A percentile compares a stretch with the other conserved stretches of the same genome.
Evolutionary conservation across 2,797 vertebrate species (phyloP).

Genomic region (Alfaro cultratus): DNA sequence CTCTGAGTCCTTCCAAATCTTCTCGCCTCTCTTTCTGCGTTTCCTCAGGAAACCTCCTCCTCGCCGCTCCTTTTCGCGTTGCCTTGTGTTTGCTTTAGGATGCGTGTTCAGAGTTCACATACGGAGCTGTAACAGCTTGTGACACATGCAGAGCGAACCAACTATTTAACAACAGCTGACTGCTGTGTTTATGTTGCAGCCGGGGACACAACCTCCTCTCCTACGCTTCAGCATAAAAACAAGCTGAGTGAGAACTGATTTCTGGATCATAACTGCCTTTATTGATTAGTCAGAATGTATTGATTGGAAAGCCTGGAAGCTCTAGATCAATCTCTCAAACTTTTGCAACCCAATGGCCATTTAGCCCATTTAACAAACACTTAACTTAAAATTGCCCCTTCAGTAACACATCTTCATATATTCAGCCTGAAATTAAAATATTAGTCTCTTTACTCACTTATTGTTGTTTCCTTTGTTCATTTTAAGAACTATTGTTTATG

Average conservation of each 20-base stretch:
- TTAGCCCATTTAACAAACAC: too few relatives aligned
- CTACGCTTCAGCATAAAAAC: neutral
- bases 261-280: neutral
- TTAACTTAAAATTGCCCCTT: too few relatives aligned
- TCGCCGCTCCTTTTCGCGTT: neutral
- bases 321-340: neutral
- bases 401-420: too few relatives aligned
- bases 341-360: too few relatives aligned
- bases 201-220: neutral
- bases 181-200: conserved; percentile 1
- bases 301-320: neutral
- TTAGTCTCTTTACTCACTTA: too few relatives aligned
- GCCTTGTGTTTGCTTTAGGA: neutral
- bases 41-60: neutral
- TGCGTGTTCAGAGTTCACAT: conserved; percentile 1
- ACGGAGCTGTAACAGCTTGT: neutral
- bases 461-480: too few relatives aligned
- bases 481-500: too few relatives aligned
- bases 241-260: neutral
- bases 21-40: neutral
- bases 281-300: neutral
- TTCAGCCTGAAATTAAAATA: too few relatives aligned
- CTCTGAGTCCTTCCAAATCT: neutral
- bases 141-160: neutral
- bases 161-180: neutral